Conservation (phyloP, 2,797 vertebrate species). For the Coluber constrictor region DNA sequence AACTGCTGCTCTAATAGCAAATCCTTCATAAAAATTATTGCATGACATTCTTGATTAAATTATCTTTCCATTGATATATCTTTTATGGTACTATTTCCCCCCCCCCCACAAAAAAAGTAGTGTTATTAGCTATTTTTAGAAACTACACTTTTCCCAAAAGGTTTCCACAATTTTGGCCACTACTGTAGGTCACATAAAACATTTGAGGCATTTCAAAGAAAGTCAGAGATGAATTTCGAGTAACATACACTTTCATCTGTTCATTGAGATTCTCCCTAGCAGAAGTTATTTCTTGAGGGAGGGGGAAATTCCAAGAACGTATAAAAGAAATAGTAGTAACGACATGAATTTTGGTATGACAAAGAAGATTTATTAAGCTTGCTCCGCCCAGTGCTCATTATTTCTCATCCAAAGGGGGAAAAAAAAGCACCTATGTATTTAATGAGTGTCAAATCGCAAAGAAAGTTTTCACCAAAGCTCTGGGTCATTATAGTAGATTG, state of each 20-base stretch:
- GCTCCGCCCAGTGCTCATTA: neutral
- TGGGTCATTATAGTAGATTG: neutral
- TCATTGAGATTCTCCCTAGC: neutral
- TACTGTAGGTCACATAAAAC: neutral
- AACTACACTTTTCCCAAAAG: too few species aligned
- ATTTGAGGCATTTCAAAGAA: neutral
- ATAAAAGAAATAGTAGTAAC: neutral
- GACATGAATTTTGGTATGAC: neutral
- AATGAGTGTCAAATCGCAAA: neutral
- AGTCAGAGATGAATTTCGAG: neutral
- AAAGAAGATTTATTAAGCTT: neutral
- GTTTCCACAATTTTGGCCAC: too few species aligned
- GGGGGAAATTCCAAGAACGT: neutral
- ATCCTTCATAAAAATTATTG: too few species aligned
- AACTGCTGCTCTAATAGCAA: too few species aligned
- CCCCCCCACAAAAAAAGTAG: too few species aligned
- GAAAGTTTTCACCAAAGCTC: neutral
- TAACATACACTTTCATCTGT: neutral
- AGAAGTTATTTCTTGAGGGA: neutral
- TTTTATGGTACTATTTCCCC: too few species aligned
- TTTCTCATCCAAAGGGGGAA: neutral
- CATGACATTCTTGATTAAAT: too few species aligned
- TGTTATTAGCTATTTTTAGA: too few species aligned
- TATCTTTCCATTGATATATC: too few species aligned
- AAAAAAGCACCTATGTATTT: neutral